Evolutionary conservation across 2,888 invertebrate genomes (phyloP).

Genomic region (Apodemia zela): DNA sequence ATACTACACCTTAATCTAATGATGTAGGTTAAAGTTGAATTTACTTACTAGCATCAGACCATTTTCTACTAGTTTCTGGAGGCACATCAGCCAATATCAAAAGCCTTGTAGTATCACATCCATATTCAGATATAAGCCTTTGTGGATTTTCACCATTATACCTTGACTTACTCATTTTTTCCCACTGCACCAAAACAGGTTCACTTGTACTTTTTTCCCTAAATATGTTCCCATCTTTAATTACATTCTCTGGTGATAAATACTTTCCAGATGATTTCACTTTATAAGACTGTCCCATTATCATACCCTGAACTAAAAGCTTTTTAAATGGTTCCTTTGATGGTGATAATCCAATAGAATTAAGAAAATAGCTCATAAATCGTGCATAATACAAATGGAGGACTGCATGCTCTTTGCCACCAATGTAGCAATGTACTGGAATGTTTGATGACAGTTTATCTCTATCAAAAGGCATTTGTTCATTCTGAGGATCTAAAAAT

Average conservation of each 20-base stretch:
- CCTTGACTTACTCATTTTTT: conserved; percentile 99
- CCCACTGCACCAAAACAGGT: conserved; percentile 60
- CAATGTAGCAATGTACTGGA: conserved; percentile 97
- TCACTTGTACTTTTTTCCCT: no score
- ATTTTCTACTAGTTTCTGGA: conserved; percentile 93
- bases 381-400: conserved; percentile 98
- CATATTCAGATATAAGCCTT: conserved; percentile 88
- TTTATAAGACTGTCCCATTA: conserved; percentile 91
- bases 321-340: conserved; percentile 93
- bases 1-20: no score
- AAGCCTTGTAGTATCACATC: conserved; percentile 94
- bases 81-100: conserved; percentile 94
- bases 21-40: not conserved
- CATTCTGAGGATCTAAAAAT: conserved; percentile 91
- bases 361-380: conserved; percentile 95
- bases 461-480: conserved; percentile 83
- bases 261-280: conserved; percentile 89
- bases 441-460: conserved; percentile 78
- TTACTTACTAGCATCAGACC: conserved; percentile 90
- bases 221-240: conserved; percentile 82
- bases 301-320: conserved; percentile 97
- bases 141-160: conserved; percentile 97
- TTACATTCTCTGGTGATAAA: conserved; percentile 83
- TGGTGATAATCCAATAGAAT: conserved; percentile 87
- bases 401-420: conserved; percentile 98